phyloP scores from a whole-genome alignment of 2,797 vertebrate genomes.

The Petrocephalus schoutedeni region DNA sequence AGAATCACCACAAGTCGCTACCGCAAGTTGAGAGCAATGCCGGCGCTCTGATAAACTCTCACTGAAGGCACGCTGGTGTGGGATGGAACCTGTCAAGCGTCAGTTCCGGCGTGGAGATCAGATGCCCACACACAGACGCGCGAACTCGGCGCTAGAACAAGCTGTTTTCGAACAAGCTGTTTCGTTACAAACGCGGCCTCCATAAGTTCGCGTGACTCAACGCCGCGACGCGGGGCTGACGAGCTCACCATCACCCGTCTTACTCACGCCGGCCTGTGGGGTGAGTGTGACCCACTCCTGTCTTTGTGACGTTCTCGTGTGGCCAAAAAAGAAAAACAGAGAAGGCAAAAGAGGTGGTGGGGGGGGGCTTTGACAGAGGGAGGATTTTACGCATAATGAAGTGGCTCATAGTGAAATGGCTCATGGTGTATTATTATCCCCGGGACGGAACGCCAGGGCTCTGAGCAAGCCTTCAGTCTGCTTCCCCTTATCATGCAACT shows the following conservation, averaged over 20 bases:
- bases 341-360: background rate
- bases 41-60: background rate
- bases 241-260: background rate
- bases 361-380: background rate
- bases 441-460: background rate
- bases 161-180: background rate
- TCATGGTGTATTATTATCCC: background rate
- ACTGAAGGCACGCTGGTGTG: background rate
- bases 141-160: background rate
- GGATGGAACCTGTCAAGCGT: background rate
- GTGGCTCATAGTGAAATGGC: background rate
- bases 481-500: background rate
- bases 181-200: background rate
- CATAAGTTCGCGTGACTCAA: background rate
- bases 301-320: background rate
- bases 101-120: background rate
- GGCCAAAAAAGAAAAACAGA: background rate
- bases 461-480: background rate
- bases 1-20: background rate
- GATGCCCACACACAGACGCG: background rate
- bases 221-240: background rate
- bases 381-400: background rate
- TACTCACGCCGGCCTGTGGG: background rate
- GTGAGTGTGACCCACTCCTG: background rate
- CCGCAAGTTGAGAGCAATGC: background rate